Evolutionary conservation across 1,140 invertebrate species (phyloP), one percentile per base, ranked within the genome.

Genomic region (Potamilus streckersoni): DNA sequence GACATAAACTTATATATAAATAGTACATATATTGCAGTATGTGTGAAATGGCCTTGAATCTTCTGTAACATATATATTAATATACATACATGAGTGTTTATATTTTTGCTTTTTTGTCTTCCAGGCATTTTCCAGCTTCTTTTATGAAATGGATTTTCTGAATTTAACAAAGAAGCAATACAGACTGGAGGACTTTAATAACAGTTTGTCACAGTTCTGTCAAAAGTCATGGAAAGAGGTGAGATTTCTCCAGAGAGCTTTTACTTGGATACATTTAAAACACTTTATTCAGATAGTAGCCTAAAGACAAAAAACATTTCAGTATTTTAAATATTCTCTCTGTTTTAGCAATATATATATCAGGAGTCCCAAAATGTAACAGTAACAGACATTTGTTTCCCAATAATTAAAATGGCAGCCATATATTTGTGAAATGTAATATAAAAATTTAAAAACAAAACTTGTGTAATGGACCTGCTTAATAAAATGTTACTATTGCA

Each of bases 101-200:
- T 76, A 13, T 64, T 71, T 17, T 13, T 17, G 15, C 58, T 17
- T 65, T 65, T 69, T 62, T 76, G 71, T 74, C 79, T 74, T 79
- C 31, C 78, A 91, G 90, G 90, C 89, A 55, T 89, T 90, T 81
- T 90, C 90, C 20, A 84, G 81, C 27, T 91, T 88, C 80, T 89
- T 79, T 70, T 89, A 90, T 73, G 76, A 87, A n/a, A 80, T 85
- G 55, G 71, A 83, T 14, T 88, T 88, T 58, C 79, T 91, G 23
- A 89, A 90, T 69, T 76, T 90, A 16, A 87, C 86, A 27, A 66
- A 66, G 59, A 63, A 78, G 27, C 62, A 79, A 62, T 16, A 65
- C 13, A 38, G 38, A 73, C 23, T 88, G 23, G 63, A 71, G 58
- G 49, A 86, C 38, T 88, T 88, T 68, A 67, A 71, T 31, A 58